Conservation (phyloP, 2,888 invertebrate species). For the Epirrhoe alternata region DNA sequence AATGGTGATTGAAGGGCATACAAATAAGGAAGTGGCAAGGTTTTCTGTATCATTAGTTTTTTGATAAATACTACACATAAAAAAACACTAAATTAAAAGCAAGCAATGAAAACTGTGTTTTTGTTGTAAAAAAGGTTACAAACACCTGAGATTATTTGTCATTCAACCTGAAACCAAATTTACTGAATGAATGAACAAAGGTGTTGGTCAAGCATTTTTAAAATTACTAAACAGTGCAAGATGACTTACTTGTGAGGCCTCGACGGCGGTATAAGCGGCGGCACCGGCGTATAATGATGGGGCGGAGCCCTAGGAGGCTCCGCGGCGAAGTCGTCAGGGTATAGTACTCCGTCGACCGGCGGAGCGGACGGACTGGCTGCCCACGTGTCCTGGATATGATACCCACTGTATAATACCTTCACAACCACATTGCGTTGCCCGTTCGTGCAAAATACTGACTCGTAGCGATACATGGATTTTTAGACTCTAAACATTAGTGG, state of each 20-base stretch:
- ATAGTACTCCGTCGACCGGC: conserved; percentile 82
- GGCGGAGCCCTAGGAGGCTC: conserved; percentile 80
- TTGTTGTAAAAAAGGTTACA: too few species aligned
- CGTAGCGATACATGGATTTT: conserved; percentile 26
- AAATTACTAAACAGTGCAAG: too few species aligned
- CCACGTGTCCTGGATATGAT: conserved; percentile 65
- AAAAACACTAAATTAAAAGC: too few species aligned
- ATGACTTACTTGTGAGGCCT: conserved; percentile 62
- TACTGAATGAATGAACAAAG: too few species aligned
- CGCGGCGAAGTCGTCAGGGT: conserved; percentile 87
- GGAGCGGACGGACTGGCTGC: conserved; percentile 72
- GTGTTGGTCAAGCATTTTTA: too few species aligned
- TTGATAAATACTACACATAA: too few species aligned
- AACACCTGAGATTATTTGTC: too few species aligned
- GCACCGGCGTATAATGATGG: conserved; percentile 69
- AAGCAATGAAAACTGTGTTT: too few species aligned
- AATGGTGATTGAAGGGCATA: conserved; percentile 5
- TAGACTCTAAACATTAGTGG: too few species aligned
- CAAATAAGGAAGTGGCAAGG: conserved; percentile 1
- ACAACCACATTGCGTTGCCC: conserved; percentile 22
- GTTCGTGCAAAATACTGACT: conserved; percentile 27
- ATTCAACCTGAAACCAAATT: too few species aligned
- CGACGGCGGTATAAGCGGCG: conserved; percentile 76
- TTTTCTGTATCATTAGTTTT: too few species aligned
- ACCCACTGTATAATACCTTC: conserved; percentile 16